These are phyloP conservation scores for Neolamprologus devosi DNA, from an alignment of 2,113 vertebrate species.

Conservation along the genomic window DNA sequence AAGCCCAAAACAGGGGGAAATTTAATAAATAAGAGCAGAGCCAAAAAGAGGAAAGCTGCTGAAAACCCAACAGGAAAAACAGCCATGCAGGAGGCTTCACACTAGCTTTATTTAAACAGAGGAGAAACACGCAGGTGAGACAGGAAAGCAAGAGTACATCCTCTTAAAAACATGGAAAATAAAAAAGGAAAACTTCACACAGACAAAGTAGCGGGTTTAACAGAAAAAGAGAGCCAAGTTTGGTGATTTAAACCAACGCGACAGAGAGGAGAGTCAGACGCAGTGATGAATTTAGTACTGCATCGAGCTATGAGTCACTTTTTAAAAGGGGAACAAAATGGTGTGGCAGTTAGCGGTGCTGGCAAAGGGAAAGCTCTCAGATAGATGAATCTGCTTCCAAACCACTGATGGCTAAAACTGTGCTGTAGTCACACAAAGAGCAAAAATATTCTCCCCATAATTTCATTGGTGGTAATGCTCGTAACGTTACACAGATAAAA, in stretches of 20 bases:
- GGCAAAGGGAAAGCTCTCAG: constrained; percentile 10
- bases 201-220: not conserved
- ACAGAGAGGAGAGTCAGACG: not conserved
- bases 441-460: not conserved
- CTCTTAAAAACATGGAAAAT: not conserved
- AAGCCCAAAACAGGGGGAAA: not conserved
- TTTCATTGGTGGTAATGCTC: not conserved
- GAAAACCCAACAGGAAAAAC: not conserved
- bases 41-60: not conserved
- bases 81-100: constrained; percentile 55
- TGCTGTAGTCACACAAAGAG: not conserved
- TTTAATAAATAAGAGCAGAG: constrained; percentile 8
- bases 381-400: not conserved
- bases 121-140: constrained; percentile 17
- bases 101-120: constrained; percentile 46
- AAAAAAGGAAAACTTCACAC: not conserved
- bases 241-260: not conserved
- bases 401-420: not conserved
- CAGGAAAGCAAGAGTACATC: constrained; percentile 4
- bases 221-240: not conserved
- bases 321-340: not conserved
- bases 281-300: not conserved
- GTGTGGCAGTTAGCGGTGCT: not conserved
- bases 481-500: not conserved
- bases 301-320: not conserved